These are phyloP conservation scores for Myripristis murdjan DNA, from an alignment of 2,797 vertebrate genomes.

Conservation along the genomic window DNA sequence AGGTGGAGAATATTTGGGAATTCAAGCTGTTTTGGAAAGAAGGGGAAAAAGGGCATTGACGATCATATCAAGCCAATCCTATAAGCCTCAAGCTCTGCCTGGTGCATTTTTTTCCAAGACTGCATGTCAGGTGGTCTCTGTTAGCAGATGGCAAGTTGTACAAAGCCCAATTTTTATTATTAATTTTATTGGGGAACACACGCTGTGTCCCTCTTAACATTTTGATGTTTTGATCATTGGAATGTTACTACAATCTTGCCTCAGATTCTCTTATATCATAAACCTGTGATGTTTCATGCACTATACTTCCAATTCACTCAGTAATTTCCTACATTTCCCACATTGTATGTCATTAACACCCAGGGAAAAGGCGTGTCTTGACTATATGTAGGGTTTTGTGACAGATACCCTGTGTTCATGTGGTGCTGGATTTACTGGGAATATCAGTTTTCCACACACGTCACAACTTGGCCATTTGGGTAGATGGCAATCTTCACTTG, in stretches of 20 bases:
- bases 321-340: neutral
- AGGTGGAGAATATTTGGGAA: slow-evolving; percentile 67
- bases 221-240: no score
- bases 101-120: neutral
- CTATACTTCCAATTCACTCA: no score
- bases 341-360: neutral
- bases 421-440: no score
- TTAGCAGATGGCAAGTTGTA: slow-evolving; percentile 2
- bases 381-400: no score
- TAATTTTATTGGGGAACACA: neutral
- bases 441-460: no score
- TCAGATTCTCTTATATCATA: no score
- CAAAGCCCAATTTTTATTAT: neutral
- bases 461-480: no score
- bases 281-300: no score
- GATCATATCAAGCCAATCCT: slow-evolving; percentile 4
- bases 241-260: no score
- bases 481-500: no score
- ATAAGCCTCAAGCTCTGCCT: slow-evolving; percentile 18
- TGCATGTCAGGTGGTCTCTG: slow-evolving; percentile 13
- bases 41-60: slow-evolving; percentile 10
- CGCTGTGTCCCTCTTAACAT: no score
- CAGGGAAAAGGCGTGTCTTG: neutral
- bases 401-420: no score
- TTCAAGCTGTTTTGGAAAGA: slow-evolving; percentile 52